phyloP scores from a whole-genome alignment of 2,797 vertebrate genomes.

The Lithobates sylvaticus region DNA sequence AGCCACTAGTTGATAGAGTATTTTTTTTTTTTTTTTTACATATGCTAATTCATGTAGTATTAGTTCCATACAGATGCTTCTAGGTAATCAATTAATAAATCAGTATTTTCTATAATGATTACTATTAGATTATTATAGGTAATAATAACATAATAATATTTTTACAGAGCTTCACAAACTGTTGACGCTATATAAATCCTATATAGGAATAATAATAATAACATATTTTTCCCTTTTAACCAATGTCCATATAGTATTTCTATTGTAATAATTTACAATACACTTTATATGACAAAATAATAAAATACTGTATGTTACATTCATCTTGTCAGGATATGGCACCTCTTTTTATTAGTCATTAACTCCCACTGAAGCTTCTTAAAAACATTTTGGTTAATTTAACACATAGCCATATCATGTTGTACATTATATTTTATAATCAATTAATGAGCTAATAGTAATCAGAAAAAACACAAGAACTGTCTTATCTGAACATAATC shows the following conservation, averaged over 20 bases:
- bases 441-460: neutral
- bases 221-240: neutral
- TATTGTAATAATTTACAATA: no score
- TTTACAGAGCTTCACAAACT: no score
- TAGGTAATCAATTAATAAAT: constrained; percentile 6
- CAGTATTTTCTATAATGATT: constrained; percentile 1
- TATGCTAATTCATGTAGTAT: neutral
- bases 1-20: neutral
- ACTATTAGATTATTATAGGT: no score
- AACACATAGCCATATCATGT: neutral
- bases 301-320: no score
- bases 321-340: no score
- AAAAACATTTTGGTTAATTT: neutral
- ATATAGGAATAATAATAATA: no score
- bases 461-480: neutral
- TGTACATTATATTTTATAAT: neutral
- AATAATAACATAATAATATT: no score
- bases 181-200: no score
- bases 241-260: neutral
- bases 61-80: neutral
- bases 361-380: neutral
- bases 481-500: neutral
- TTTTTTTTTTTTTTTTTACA: neutral
- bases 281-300: no score
- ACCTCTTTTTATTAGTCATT: neutral